Evolutionary conservation across 2,888 invertebrate genomes (phyloP).

Genomic region (Dascillus cervinus): DNA sequence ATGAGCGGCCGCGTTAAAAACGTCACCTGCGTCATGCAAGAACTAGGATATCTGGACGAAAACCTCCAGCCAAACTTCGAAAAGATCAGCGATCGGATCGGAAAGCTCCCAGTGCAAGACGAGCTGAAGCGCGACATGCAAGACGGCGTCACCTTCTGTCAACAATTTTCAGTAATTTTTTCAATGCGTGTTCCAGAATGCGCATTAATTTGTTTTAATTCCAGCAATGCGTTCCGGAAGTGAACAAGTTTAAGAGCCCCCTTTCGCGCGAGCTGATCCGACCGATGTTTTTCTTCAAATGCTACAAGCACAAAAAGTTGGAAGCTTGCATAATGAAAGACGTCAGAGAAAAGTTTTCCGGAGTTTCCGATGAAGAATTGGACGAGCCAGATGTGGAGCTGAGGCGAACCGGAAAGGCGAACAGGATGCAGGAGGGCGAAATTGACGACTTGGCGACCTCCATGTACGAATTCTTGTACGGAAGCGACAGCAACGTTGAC

Average conservation of each 20-base stretch:
- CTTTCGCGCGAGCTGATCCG: slow-evolving; percentile 56
- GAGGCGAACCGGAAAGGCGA: slow-evolving; percentile 47
- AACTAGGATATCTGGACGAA: slow-evolving; percentile 59
- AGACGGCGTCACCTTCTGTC: slow-evolving; percentile 59
- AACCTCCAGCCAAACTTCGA: slow-evolving; percentile 60
- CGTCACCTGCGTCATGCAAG: slow-evolving; percentile 65
- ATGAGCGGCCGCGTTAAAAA: slow-evolving; percentile 50
- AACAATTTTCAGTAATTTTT: slow-evolving; percentile 63
- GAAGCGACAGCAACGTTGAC: slow-evolving; percentile 48
- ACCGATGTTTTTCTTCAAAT: slow-evolving; percentile 67
- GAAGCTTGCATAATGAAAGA: slow-evolving; percentile 68
- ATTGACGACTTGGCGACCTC: slow-evolving; percentile 52
- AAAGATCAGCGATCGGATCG: slow-evolving; percentile 55
- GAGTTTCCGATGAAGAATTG: slow-evolving; percentile 49
- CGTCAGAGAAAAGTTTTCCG: slow-evolving; percentile 54
- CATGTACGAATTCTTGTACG: slow-evolving; percentile 57
- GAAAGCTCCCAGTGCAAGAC: slow-evolving; percentile 51
- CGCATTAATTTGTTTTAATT: slow-evolving; percentile 25
- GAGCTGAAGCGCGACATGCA: slow-evolving; percentile 59
- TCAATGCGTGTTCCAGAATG: no score
- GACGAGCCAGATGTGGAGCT: slow-evolving; percentile 44
- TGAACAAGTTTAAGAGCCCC: slow-evolving; percentile 54
- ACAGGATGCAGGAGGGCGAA: slow-evolving; percentile 40
- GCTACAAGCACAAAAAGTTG: slow-evolving; percentile 66
- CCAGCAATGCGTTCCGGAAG: slow-evolving; percentile 63